Evolutionary conservation across 2,113 vertebrate genomes (phyloP), one percentile per base, ranked within the genome.

Genomic region (Thymallus thymallus): DNA sequence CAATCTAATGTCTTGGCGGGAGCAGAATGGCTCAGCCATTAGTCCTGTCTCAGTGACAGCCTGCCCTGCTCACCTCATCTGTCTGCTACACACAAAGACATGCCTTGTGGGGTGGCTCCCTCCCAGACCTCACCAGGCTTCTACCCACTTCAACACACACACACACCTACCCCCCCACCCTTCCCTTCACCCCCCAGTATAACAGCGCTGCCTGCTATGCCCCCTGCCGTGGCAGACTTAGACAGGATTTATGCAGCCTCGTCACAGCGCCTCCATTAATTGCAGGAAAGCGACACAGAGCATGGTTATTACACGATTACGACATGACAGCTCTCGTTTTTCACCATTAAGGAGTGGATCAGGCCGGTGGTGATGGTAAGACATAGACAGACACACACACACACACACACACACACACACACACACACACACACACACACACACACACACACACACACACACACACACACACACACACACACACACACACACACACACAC

Each of bases 251-350:
- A 91, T 85, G 65, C 84, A 79, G 85, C 82, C 76, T 79, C 85
- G 86, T 85, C 88, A 87, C 85, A 88, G 89, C 78, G 84, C 80
- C 88, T 88, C 86, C 85, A 88, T 90, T 91, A 90, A 91, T 89
- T 92, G 87, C 82, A 16, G 82, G 88, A 91, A 91, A 90, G 90
- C 88, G 87, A 91, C 88, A 91, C 88, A 80, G 30, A 81, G 88
- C 86, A 84, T 64, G 72, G 84, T 90, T 89, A 88, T 91, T 88
- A 91, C 86, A 88, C 76, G 88, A 91, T 92, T 91, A 92, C 86
- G 79, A 92, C 86, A 89, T 89, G 88, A 88, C 90, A 88, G 90
- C 88, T 90, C 88, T 89, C 80, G 85, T 89, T 91, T 91, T 88
- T 92, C 89, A 87, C 87, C 79, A 82, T 89, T 87, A 89, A 81